A percentile compares a stretch with the other conserved stretches of the same genome.
Evolutionary conservation across 1,140 invertebrate genomes (phyloP).

Genomic region (Trachelipus rathkii): DNA sequence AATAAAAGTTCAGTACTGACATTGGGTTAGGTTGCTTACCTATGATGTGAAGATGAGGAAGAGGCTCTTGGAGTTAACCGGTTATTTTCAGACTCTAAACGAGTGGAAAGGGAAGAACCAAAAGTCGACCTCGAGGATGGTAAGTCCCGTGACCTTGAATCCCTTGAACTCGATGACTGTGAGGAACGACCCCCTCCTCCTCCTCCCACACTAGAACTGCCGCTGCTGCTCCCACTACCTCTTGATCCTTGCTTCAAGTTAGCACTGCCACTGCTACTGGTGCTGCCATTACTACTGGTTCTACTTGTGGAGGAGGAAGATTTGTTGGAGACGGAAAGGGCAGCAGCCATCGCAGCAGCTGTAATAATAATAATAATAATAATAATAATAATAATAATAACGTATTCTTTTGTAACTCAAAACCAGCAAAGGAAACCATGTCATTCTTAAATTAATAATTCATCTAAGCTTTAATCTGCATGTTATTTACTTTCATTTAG

Average conservation of each 20-base stretch:
- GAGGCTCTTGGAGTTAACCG: not conserved
- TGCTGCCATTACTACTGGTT: slow-evolving; percentile 3
- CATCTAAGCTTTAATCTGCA: no score
- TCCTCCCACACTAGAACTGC: not conserved
- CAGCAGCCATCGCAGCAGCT: slow-evolving; percentile 3
- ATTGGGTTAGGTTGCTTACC: slow-evolving; percentile 20
- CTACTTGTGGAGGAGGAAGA: not conserved
- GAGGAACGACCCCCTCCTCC: slow-evolving; percentile 19
- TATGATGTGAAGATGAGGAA: slow-evolving; percentile 12
- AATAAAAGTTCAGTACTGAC: not conserved
- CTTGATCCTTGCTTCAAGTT: not conserved
- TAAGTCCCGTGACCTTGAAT: not conserved
- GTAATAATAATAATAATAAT: no score
- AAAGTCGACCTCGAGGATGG: not conserved
- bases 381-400: no score
- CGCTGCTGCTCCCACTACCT: not conserved
- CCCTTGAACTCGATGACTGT: slow-evolving; percentile 31
- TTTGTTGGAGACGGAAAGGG: not conserved
- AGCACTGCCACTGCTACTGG: not conserved
- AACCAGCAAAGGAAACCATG: no score
- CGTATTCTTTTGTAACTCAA: no score
- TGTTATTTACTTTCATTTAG: no score
- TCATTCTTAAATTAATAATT: no score
- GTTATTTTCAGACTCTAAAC: not conserved
- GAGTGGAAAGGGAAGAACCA: not conserved